Base-by-base conservation (phyloP, 2,888 invertebrate species). In the Lydus trimaculatus region DNA sequence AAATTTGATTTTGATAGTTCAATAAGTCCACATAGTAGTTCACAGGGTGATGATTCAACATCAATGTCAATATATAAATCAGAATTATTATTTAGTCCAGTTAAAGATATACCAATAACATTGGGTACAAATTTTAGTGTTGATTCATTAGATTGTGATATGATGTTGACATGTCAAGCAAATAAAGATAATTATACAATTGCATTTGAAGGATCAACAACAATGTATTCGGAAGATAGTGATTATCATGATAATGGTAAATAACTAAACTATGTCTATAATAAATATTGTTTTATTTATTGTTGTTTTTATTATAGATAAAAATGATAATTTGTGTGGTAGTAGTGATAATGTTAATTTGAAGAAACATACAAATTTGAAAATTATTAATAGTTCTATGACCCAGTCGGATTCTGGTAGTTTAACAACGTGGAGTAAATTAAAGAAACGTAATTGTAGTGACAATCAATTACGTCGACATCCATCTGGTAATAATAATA, bases 171-270 rank as follows among this genome's bases (percentile, higher is more conserved):
- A 72, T 97, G 96, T 85, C 94, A 94, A 86, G 93, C 95, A 72
- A 95, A 96, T 85, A 96, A 96, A 87, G 94, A 96, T 86, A 97
- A 97, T 87, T 97, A 97, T 84, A 97, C 96, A 73, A 96, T 97
- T 81, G 96, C 96, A 76, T 97, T 97, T 81, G 96, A 96, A 87
- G 96, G 95, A 81, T 94, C 94, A 80, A 88, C 92, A 78, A 92
- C 93, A 75, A 91, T 92, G 87, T 94, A 93, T 85, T 94, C 94
- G 64, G 95, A 95, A 86, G 94, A 93, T 83, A 93, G 92, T 82
- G 93, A 92, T 86, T 92, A 91, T 85, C 86, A 86, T 74, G 87
- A 86, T 72, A 84, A 82, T 66, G 84, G 85, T 85, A 69, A 28
- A 23, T 23, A 61, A 39, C 39, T 59, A 58, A 8, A 33, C n/a